phyloP scores from a whole-genome alignment of 2,888 invertebrate species.

The Platycheirus albimanus region DNA sequence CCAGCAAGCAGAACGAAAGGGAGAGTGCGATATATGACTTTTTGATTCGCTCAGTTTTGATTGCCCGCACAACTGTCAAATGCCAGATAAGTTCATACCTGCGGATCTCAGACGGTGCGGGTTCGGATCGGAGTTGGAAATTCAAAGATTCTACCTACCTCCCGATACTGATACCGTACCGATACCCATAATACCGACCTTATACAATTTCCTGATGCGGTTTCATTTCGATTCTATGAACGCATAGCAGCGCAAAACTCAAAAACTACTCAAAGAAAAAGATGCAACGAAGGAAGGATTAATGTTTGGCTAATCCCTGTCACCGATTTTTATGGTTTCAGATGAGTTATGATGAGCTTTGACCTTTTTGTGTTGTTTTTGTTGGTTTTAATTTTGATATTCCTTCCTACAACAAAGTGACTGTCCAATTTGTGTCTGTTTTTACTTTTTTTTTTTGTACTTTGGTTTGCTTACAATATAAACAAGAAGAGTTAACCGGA shows the following conservation, averaged over 20 bases:
- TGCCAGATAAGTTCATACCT: conserved; percentile 63
- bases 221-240: conserved; percentile 25
- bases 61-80: conserved; percentile 70
- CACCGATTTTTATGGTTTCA: conserved; percentile 43
- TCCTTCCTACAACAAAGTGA: background rate
- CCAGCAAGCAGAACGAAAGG: conserved; percentile 75
- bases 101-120: conserved; percentile 48
- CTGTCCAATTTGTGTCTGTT: background rate
- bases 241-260: background rate
- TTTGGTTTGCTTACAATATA: conserved; percentile 32
- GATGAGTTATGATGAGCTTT: conserved; percentile 46
- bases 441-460: conserved; percentile 48
- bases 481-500: conserved; percentile 30
- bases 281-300: conserved; percentile 40
- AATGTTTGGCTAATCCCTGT: conserved; percentile 53
- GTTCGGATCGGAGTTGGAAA: conserved; percentile 18
- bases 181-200: no score
- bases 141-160: no score
- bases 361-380: conserved; percentile 23
- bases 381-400: background rate
- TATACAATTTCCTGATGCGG: conserved; percentile 65
- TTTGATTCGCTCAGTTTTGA: conserved; percentile 75
- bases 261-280: background rate
- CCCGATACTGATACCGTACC: no score
- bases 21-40: conserved; percentile 77